These are phyloP conservation scores for Drusus annulatus DNA, from an alignment of 1,140 invertebrate species.

Conservation along the genomic window DNA sequence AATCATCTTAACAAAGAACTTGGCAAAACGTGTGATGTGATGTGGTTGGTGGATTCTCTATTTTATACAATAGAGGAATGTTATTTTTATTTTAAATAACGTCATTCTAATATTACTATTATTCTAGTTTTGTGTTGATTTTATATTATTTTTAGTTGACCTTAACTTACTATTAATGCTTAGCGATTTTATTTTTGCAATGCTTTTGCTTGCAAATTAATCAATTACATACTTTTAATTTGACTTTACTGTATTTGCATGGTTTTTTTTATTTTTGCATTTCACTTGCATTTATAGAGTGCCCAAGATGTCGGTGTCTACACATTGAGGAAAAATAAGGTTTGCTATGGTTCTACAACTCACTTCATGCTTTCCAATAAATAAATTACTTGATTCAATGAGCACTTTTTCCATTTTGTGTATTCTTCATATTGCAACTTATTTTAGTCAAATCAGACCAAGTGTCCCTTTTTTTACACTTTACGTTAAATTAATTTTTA, in stretches of 20 bases:
- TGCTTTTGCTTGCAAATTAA: constrained; percentile 38
- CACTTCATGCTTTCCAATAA: not conserved
- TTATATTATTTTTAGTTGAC: not conserved
- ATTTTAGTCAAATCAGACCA: not conserved
- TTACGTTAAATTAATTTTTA: too few species aligned
- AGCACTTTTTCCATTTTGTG: too few species aligned
- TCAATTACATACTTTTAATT: constrained; percentile 9
- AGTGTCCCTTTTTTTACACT: too few species aligned
- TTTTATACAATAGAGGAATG: not conserved
- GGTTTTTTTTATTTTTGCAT: constrained; percentile 49
- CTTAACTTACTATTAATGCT: constrained; percentile 16
- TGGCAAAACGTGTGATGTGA: too few species aligned
- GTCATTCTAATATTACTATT: not conserved
- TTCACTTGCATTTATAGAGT: constrained; percentile 56
- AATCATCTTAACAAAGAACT: not conserved
- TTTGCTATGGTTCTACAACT: constrained; percentile 29
- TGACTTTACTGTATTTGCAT: constrained; percentile 45
- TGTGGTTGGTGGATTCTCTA: too few species aligned
- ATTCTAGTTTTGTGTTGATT: not conserved
- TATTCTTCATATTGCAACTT: too few species aligned
- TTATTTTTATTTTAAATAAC: not conserved
- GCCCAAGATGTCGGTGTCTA: constrained; percentile 55
- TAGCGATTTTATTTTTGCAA: constrained; percentile 28
- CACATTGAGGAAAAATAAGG: constrained; percentile 58
- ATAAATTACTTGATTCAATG: not conserved